Evolutionary conservation across 2,888 invertebrate genomes (phyloP), one percentile per base, ranked within the genome.

Genomic region (Phorcus lineatus): DNA sequence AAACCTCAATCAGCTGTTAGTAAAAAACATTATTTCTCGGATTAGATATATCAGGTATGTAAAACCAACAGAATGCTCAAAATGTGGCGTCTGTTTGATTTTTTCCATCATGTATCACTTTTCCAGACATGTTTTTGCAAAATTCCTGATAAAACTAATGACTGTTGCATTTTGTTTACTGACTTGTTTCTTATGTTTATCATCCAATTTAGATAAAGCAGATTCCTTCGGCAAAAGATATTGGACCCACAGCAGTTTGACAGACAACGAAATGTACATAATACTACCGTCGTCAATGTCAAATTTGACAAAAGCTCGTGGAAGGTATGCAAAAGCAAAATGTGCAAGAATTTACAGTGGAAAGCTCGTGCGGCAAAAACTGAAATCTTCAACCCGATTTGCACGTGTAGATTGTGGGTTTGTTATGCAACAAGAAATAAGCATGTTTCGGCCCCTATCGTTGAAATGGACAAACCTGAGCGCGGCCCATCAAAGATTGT

Each of bases 91-190:
- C 62, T 62, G 62, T 62, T 28, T 11, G 62, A 62, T 62, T 62
- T 62, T 28, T 24, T 17, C 28, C 28, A 24, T 28, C 28, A 62
- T 62, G 62, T 62, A 62, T 62, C 62, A 24, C 28, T 28, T 62
- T 62, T 28, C 24, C 24, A 62, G 62, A 62, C 62, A 62, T 62
- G 62, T 62, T 62, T 62, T 62, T 62, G 62, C 28, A 62, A 62
- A 62, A 62, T 24, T 28, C n/a, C 28, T 62, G 62, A 62, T 62
- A 62, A 62, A 62, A 62, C 62, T 62, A 62, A 62, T 62, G 62
- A 62, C 62, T 62, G 24, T 24, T 62, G 28, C 62, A 28, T 62
- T 62, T 62, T 62, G 62, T 62, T 62, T 62, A 62, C 62, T 62
- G 62, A 17, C 28, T 62, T 62, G 28, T 62, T 62, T 62, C 62